Conservation (phyloP, 2,113 vertebrate species). For the Spermophilus dauricus region DNA sequence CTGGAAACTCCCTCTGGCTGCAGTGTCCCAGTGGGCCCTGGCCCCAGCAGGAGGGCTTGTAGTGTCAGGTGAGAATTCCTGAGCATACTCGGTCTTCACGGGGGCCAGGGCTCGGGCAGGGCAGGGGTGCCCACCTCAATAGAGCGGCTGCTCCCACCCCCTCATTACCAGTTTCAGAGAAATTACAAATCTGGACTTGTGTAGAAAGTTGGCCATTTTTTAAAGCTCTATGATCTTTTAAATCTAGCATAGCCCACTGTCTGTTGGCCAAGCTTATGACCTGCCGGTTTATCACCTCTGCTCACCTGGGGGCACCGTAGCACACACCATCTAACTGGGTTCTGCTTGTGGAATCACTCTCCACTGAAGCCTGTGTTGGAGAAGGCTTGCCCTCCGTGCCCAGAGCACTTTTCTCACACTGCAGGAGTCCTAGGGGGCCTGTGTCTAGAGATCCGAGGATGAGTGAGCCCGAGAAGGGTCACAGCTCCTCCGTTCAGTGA, state of each 20-base stretch:
- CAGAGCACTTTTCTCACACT: background rate
- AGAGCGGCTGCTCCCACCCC: background rate
- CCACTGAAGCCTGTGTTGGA: background rate
- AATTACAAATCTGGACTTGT: background rate
- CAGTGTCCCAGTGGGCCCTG: background rate
- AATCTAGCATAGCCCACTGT: background rate
- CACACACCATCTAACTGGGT: too few species aligned
- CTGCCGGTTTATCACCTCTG: background rate
- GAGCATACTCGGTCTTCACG: accelerated
- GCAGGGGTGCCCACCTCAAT: accelerated
- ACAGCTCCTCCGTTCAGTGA: background rate
- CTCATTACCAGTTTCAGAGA: background rate
- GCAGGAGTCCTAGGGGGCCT: background rate
- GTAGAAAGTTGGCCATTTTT: background rate
- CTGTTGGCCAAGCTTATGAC: background rate
- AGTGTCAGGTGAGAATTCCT: accelerated
- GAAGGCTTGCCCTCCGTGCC: background rate
- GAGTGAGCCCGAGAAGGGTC: background rate
- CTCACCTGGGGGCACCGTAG: accelerated
- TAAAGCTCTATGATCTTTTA: background rate
- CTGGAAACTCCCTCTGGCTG: background rate
- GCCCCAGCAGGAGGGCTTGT: accelerated
- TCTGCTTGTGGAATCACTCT: background rate
- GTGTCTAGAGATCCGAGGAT: background rate
- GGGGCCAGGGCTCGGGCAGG: background rate